A percentile compares a stretch with the other conserved stretches of the same genome.
Conservation (phyloP, 2,113 vertebrate species). For the Siphamia tubifer region DNA sequence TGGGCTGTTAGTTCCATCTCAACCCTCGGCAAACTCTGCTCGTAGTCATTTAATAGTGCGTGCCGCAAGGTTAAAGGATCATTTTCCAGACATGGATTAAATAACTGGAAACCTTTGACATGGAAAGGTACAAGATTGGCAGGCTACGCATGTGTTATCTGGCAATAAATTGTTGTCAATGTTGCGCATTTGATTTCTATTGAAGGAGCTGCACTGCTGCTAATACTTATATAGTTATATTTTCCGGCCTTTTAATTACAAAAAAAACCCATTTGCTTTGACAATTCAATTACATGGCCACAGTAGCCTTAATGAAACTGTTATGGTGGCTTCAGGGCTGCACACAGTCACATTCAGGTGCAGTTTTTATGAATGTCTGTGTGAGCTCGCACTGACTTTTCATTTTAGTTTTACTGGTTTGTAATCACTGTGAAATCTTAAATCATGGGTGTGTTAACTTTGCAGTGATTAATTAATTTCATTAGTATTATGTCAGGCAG, state of each 20-base stretch:
- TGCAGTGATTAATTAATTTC: slow-evolving; percentile 45
- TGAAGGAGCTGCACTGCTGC: neutral
- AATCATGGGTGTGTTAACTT: slow-evolving; percentile 13
- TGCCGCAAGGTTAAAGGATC: slow-evolving; percentile 31
- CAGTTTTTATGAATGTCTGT: neutral
- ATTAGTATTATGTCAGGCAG: slow-evolving; percentile 64
- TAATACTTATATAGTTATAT: too few species aligned
- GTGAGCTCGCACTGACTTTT: neutral
- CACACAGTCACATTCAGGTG: too few species aligned
- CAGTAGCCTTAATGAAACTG: neutral
- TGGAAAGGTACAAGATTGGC: neutral
- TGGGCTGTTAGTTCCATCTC: slow-evolving; percentile 55
- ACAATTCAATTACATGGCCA: neutral
- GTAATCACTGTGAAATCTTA: slow-evolving; percentile 25
- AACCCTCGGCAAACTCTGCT: slow-evolving; percentile 42
- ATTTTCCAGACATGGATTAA: slow-evolving; percentile 18
- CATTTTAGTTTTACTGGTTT: neutral
- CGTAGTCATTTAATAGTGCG: slow-evolving; percentile 23
- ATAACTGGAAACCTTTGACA: slow-evolving; percentile 18
- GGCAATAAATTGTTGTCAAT: neutral
- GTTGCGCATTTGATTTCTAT: neutral
- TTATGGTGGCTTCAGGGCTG: neutral
- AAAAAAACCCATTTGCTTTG: too few species aligned
- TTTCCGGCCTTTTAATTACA: too few species aligned
- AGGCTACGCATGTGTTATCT: neutral